phyloP scores from a whole-genome alignment of 2,113 vertebrate genomes.

The Corythornis cristatus region DNA sequence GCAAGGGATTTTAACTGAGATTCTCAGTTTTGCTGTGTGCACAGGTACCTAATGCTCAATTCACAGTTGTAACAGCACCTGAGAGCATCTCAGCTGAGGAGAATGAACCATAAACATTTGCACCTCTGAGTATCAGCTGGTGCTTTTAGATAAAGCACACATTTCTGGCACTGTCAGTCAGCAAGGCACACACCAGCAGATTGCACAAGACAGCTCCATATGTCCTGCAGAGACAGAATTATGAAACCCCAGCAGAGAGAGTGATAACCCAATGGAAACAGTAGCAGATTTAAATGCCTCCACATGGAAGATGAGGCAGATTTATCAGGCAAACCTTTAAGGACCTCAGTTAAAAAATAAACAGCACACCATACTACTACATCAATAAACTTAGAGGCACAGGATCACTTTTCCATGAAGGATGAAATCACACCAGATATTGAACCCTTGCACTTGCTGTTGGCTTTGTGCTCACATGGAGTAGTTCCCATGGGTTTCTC shows the following conservation, averaged over 20 bases:
- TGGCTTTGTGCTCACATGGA: neutral
- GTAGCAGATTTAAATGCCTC: neutral
- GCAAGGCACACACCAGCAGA: neutral
- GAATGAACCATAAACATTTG: neutral
- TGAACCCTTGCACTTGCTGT: neutral
- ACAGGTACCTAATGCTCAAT: neutral
- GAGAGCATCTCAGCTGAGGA: neutral
- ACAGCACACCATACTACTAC: too few species aligned
- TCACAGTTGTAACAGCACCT: neutral
- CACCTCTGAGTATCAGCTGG: neutral
- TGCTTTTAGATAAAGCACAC: neutral
- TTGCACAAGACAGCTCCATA: neutral
- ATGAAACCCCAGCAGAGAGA: conserved; percentile 5
- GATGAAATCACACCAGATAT: neutral
- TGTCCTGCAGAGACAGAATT: neutral
- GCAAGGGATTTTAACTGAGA: neutral
- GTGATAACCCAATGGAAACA: neutral
- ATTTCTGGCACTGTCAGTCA: neutral
- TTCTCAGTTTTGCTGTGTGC: neutral
- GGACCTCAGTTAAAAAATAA: neutral
- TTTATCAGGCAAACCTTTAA: neutral
- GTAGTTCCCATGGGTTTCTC: neutral
- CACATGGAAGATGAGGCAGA: neutral
- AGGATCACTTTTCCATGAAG: neutral
- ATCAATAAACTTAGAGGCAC: neutral